phyloP scores from a whole-genome alignment of 2,797 vertebrate genomes.

The Okamejei kenojei region DNA sequence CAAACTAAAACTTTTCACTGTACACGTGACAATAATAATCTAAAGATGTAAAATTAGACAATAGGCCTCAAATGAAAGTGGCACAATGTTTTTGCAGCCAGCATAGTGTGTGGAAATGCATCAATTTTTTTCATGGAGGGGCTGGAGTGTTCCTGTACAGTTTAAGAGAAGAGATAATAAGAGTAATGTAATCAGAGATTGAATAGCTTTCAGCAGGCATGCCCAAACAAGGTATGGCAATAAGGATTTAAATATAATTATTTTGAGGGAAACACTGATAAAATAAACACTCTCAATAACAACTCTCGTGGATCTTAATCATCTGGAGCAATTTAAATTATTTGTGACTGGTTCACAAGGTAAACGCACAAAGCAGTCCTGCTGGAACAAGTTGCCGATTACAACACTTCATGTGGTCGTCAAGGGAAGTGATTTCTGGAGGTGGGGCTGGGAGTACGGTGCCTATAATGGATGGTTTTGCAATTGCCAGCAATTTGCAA shows the following conservation, averaged over 20 bases:
- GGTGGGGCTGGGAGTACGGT: neutral
- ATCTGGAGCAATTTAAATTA: constrained; percentile 11
- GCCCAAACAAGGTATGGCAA: neutral
- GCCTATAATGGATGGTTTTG: neutral
- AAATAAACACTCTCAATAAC: neutral
- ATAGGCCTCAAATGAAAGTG: neutral
- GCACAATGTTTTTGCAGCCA: neutral
- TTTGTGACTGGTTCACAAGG: neutral
- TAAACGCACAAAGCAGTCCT: neutral
- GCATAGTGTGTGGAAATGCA: neutral
- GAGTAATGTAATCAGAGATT: neutral
- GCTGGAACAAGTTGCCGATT: neutral
- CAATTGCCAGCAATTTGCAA: constrained; percentile 8
- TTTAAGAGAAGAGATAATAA: neutral
- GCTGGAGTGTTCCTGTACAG: neutral
- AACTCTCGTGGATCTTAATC: neutral
- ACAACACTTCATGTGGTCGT: neutral
- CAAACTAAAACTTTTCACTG: too few species aligned
- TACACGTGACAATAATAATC: too few species aligned
- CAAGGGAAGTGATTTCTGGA: neutral
- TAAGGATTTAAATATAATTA: constrained; percentile 2
- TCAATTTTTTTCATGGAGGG: neutral
- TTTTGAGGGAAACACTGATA: neutral
- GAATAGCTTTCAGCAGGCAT: neutral
- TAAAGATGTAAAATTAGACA: neutral